Evolutionary conservation across 2,113 vertebrate genomes (phyloP).

Genomic region (Lota lota): DNA sequence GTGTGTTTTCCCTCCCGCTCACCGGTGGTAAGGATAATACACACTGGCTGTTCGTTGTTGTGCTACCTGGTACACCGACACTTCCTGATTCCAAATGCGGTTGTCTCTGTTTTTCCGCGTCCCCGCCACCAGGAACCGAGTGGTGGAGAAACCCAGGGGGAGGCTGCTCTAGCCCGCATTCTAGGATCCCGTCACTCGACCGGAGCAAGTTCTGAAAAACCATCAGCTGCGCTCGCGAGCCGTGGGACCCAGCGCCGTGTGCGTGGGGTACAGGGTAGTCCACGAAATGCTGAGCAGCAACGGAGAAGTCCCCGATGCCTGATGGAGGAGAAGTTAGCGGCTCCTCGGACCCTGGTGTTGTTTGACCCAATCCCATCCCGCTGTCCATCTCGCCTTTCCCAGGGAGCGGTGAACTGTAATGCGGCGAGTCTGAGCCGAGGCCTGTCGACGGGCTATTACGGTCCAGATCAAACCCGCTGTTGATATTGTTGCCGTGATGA

Average conservation of each 20-base stretch:
- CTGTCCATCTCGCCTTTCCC: constrained; percentile 51
- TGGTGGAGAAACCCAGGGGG: constrained; percentile 34
- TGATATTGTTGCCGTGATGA: constrained; percentile 36
- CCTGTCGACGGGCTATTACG: constrained; percentile 43
- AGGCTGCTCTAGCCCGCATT: constrained; percentile 56
- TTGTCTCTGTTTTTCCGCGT: constrained; percentile 33
- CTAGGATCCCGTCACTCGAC: constrained; percentile 61
- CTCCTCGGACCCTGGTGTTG: constrained; percentile 44
- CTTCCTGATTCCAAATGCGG: constrained; percentile 24
- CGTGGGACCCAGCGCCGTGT: constrained; percentile 44
- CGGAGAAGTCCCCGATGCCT: constrained; percentile 49
- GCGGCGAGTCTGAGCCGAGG: constrained; percentile 53
- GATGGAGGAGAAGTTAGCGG: constrained; percentile 44
- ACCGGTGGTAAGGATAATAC: constrained; percentile 21
- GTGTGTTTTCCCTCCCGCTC: constrained; percentile 12
- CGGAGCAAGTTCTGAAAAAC: constrained; percentile 81
- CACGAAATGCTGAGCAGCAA: constrained; percentile 44
- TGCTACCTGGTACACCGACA: constrained; percentile 15
- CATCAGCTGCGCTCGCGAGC: constrained; percentile 78
- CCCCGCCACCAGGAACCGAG: constrained; percentile 8
- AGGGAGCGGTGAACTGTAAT: constrained; percentile 59
- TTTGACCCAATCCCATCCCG: constrained; percentile 52
- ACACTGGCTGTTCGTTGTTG: constrained; percentile 1
- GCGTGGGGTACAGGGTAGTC: constrained; percentile 40
- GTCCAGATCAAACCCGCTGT: constrained; percentile 52